A percentile compares a stretch with the other conserved stretches of the same genome.
Evolutionary conservation across 2,797 vertebrate species (phyloP).

Genomic region (Mergus octosetaceus): DNA sequence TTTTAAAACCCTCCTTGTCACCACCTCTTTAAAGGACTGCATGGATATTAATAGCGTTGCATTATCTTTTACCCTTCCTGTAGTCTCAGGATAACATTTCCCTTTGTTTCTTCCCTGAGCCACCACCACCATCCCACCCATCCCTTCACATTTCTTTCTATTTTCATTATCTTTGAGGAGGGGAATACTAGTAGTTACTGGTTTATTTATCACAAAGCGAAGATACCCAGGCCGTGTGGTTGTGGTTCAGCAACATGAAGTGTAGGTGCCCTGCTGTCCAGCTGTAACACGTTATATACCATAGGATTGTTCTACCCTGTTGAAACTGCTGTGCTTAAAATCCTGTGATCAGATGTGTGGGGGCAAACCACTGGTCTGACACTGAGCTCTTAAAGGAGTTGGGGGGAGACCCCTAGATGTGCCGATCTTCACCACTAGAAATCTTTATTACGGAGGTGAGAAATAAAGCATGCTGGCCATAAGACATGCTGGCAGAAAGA

Average conservation of each 20-base stretch:
- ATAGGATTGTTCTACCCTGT: background rate
- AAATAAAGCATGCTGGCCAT: background rate
- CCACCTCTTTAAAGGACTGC: background rate
- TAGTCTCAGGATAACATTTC: background rate
- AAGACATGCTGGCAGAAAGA: background rate
- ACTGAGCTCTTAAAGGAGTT: background rate
- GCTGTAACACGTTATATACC: background rate
- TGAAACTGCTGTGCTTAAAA: background rate
- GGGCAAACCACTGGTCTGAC: background rate
- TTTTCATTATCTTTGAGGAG: background rate
- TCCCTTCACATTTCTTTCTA: background rate
- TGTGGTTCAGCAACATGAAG: background rate
- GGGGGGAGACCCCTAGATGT: background rate
- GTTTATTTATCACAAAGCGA: background rate
- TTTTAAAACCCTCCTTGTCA: background rate
- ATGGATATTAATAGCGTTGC: background rate
- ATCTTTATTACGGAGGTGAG: background rate
- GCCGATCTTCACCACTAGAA: background rate
- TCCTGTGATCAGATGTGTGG: background rate
- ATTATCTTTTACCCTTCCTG: background rate
- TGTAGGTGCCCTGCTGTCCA: background rate
- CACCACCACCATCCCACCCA: too few relatives aligned
- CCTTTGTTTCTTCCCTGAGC: background rate
- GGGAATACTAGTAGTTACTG: background rate
- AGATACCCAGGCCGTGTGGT: fast-evolving